phyloP scores from a whole-genome alignment of 2,888 invertebrate genomes.

The Acronicta leporina region DNA sequence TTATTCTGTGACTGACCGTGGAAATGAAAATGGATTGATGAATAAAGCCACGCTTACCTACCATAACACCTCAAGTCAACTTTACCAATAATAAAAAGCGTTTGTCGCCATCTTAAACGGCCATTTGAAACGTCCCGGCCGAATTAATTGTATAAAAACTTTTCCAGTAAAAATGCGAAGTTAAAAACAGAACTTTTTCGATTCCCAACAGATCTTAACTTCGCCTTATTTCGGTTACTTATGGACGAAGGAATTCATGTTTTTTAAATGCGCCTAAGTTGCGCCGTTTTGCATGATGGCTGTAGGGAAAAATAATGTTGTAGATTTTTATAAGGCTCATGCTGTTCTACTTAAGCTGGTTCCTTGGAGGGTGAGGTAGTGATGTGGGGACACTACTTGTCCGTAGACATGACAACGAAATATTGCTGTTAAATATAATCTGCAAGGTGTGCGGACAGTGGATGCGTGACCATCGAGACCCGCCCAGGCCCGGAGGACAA shows the following conservation, averaged over 20 bases:
- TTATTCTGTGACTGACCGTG: too few relatives aligned
- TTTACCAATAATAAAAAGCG: conserved; percentile 29
- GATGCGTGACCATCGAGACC: too few relatives aligned
- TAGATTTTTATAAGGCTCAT: background rate
- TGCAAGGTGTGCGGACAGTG: too few relatives aligned
- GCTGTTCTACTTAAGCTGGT: background rate
- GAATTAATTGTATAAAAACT: conserved; percentile 46
- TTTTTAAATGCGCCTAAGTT: conserved; percentile 44
- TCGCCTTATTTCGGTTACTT: conserved; percentile 32
- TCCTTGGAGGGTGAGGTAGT: background rate
- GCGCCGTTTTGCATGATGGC: conserved; percentile 28
- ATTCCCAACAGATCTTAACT: conserved; percentile 50
- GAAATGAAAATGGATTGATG: too few relatives aligned
- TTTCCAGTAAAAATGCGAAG: conserved; percentile 32
- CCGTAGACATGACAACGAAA: background rate
- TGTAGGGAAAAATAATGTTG: conserved; percentile 4
- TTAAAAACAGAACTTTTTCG: conserved; percentile 52
- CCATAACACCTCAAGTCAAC: background rate
- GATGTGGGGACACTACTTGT: background rate
- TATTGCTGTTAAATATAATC: too few relatives aligned
- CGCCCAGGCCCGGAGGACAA: too few relatives aligned
- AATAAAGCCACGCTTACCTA: background rate
- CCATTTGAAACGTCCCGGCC: conserved; percentile 33
- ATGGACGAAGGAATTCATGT: conserved; percentile 42
- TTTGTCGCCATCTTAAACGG: conserved; percentile 17